These are phyloP conservation scores for Neuroterus valhalla DNA, from an alignment of 1,140 invertebrate genomes.

Conservation along the genomic window DNA sequence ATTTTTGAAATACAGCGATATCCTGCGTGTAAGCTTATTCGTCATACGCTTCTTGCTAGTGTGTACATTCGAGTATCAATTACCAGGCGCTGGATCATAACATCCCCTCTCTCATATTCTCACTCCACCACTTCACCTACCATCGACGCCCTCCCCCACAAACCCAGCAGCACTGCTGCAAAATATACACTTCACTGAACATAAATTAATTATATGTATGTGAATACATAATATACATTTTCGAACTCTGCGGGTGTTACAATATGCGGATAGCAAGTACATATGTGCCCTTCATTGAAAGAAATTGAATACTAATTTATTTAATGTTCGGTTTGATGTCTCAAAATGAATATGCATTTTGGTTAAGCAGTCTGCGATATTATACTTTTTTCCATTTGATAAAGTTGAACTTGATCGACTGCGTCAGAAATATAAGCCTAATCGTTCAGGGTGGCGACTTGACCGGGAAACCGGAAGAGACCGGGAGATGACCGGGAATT, in stretches of 20 bases:
- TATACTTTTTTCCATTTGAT: not conserved
- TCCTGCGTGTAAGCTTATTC: constrained; percentile 20
- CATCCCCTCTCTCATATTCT: not conserved
- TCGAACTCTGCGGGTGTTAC: constrained; percentile 8
- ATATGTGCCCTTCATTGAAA: constrained; percentile 23
- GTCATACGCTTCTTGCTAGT: not conserved
- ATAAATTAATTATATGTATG: not conserved
- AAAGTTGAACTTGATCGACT: too few relatives aligned
- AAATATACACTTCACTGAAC: constrained; percentile 20
- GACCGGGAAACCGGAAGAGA: too few relatives aligned
- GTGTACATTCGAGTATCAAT: constrained; percentile 21
- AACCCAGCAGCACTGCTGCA: not conserved
- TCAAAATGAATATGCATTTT: constrained; percentile 15
- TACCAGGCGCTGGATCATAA: constrained; percentile 23
- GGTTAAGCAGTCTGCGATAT: not conserved
- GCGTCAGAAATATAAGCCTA: too few relatives aligned
- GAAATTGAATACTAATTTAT: constrained; percentile 16
- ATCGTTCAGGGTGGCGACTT: too few relatives aligned
- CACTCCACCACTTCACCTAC: constrained; percentile 12
- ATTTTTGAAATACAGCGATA: constrained; percentile 13
- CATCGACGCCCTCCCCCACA: constrained; percentile 4
- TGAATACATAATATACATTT: constrained; percentile 5
- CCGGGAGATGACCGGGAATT: too few relatives aligned
- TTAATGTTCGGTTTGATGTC: constrained; percentile 5
- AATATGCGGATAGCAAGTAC: constrained; percentile 9